Percentiles rank a stretch among this genome's conserved stretches.
These are phyloP conservation scores for Rhabdophis nuchalis DNA, from an alignment of 2,797 vertebrate species.

Conservation along the genomic window DNA sequence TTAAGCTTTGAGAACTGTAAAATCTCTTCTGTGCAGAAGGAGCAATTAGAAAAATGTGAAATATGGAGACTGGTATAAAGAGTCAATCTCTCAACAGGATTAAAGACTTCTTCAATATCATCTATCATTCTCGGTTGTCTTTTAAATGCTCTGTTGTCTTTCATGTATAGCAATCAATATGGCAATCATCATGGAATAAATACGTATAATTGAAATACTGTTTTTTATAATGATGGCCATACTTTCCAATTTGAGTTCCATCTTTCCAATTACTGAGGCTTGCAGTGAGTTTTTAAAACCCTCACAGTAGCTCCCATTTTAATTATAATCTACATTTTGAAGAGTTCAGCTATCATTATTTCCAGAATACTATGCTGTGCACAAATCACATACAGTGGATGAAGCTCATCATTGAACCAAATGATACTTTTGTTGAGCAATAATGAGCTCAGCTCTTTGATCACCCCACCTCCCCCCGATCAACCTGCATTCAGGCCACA, in stretches of 20 bases:
- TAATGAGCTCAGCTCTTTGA: conserved; percentile 34
- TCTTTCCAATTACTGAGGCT: conserved; percentile 38
- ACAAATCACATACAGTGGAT: conserved; percentile 5
- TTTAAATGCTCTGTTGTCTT: neutral
- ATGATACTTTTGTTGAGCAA: conserved; percentile 29
- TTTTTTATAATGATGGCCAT: conserved; percentile 34
- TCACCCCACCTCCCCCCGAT: neutral
- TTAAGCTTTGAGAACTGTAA: neutral
- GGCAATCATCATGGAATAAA: neutral
- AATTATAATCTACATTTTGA: conserved; percentile 44
- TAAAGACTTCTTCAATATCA: conserved; percentile 15
- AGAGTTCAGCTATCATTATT: neutral
- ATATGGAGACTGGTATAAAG: neutral
- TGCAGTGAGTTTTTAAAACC: conserved; percentile 14
- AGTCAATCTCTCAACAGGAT: neutral
- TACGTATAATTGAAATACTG: conserved; percentile 43
- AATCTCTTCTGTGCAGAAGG: neutral
- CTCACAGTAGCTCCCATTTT: conserved; percentile 28
- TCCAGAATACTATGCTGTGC: conserved; percentile 21
- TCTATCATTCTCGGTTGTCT: neutral
- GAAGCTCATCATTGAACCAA: conserved; percentile 36
- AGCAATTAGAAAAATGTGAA: neutral
- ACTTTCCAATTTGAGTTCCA: conserved; percentile 41
- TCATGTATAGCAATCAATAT: neutral
- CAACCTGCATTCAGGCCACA: neutral